A percentile compares a stretch with the other conserved stretches of the same genome.
phyloP scores from a whole-genome alignment of 2,113 vertebrate species.

The Hyperopisus bebe region DNA sequence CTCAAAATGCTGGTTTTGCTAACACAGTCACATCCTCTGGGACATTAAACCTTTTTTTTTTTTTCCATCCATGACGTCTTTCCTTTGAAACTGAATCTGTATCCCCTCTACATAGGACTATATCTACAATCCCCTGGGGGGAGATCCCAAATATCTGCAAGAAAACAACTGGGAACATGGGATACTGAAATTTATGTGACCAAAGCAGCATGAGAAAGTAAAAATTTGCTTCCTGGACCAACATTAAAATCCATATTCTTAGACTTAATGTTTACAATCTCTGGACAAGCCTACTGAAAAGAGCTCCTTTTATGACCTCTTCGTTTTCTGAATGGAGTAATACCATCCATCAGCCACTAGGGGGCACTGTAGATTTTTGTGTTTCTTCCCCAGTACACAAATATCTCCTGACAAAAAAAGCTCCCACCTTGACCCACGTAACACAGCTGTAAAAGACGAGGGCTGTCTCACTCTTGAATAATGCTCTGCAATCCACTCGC shows the following conservation, averaged over 20 bases:
- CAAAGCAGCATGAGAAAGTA: background rate
- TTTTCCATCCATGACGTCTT: background rate
- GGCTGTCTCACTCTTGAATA: background rate
- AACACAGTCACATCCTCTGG: background rate
- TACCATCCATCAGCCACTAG: constrained; percentile 9
- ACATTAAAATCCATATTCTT: background rate
- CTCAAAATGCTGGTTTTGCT: background rate
- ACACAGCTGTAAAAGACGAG: background rate
- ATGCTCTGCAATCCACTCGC: background rate
- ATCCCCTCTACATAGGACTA: background rate
- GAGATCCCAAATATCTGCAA: background rate
- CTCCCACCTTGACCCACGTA: background rate
- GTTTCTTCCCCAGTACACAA: background rate
- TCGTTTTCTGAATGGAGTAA: background rate
- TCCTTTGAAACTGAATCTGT: background rate
- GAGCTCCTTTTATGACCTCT: background rate
- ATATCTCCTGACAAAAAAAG: background rate
- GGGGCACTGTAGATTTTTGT: constrained; percentile 2
- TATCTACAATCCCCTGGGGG: background rate
- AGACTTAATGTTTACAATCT: background rate
- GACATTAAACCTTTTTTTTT: background rate
- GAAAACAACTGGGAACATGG: background rate
- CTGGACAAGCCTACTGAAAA: background rate
- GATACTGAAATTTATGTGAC: background rate
- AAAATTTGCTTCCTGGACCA: background rate